A percentile compares a stretch with the other conserved stretches of the same genome.
Conservation (phyloP, 1,140 invertebrate species). For the Drosophila sechellia region DNA sequence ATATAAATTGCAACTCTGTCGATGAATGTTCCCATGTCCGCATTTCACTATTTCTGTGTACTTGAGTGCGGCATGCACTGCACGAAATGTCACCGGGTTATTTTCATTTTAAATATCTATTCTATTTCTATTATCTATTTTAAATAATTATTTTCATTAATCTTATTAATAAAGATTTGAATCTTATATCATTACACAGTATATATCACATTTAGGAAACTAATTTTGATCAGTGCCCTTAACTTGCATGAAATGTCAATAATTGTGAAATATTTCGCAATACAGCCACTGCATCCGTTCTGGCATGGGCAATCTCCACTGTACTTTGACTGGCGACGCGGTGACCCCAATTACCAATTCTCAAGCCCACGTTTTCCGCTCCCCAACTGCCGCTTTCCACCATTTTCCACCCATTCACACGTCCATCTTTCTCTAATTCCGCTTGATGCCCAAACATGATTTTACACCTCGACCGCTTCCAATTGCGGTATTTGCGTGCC, state of each 20-base stretch:
- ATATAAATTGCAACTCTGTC: slow-evolving; percentile 64
- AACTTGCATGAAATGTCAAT: neutral
- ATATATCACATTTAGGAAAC: too few relatives aligned
- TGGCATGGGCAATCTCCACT: slow-evolving; percentile 14
- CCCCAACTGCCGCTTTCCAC: neutral
- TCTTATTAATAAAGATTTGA: too few relatives aligned
- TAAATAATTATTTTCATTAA: too few relatives aligned
- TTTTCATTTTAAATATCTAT: too few relatives aligned
- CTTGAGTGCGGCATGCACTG: neutral
- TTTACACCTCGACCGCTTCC: slow-evolving; percentile 34
- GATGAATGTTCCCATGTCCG: neutral
- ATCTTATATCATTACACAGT: too few relatives aligned
- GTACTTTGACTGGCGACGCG: slow-evolving; percentile 3
- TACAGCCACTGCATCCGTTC: neutral
- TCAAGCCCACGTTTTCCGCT: neutral
- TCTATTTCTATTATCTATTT: too few relatives aligned
- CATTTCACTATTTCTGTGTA: neutral
- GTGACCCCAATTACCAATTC: slow-evolving; percentile 4
- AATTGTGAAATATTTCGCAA: neutral
- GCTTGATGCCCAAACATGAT: slow-evolving; percentile 35
- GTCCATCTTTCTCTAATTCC: slow-evolving; percentile 11
- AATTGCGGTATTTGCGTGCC: slow-evolving; percentile 42
- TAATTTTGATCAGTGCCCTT: neutral
- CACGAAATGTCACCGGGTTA: neutral
- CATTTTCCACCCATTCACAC: neutral